Base-by-base conservation (phyloP, 2,888 invertebrate species). In the Trissoscelio sp. region DNA sequence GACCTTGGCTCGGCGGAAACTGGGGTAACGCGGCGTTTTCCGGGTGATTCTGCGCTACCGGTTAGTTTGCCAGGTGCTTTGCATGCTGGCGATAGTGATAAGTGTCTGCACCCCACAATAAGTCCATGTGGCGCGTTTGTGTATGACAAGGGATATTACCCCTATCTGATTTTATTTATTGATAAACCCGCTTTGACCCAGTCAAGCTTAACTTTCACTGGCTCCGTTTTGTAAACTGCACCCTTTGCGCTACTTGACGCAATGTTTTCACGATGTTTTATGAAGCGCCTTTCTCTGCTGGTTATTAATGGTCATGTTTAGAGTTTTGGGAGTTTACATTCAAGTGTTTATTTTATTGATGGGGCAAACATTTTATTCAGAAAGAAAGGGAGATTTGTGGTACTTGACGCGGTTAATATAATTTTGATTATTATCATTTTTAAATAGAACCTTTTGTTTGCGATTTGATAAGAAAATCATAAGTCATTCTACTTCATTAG, bases 1-100 rank as follows among this genome's bases (percentile, higher is more conserved):
- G n/a, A n/a, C n/a, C n/a, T n/a, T n/a, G n/a, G 79, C 72, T 42
- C 16, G 66, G 77, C 79, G 75, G 82, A 82, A 85, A 85, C 82
- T 73, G 80, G 80, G 81, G 81, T 81, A 83, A 79, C 81, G 72
- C 48, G 42, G 62, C 37, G 62, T 42, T 80, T 64, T 53, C 72
- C 62, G 60, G 81, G 66, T 39, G 81, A 77, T 66, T 72, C 51
- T 67, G 55, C 46, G 66, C 66, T 53, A 55, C 37, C 42, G 66
- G 78, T 53, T 73, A 74, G 73, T 74, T 78, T 72, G 72, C 66
- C 73, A 64, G 73, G 74, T 74, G 70, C 69, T 67, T 69, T 69
- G 66, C 79, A 79, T 72, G 79, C 58, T 58, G 72, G 72, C 79
- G 79, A 66, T 82, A 67, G 77, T 73, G 81, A 78, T 82, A 82